Percentiles rank a stretch among this genome's conserved stretches.
These are phyloP conservation scores for Halisarca cf. caerulea DNA, from an alignment of 37 sponge, comb jelly and placozoan species.

Conservation along the genomic window DNA sequence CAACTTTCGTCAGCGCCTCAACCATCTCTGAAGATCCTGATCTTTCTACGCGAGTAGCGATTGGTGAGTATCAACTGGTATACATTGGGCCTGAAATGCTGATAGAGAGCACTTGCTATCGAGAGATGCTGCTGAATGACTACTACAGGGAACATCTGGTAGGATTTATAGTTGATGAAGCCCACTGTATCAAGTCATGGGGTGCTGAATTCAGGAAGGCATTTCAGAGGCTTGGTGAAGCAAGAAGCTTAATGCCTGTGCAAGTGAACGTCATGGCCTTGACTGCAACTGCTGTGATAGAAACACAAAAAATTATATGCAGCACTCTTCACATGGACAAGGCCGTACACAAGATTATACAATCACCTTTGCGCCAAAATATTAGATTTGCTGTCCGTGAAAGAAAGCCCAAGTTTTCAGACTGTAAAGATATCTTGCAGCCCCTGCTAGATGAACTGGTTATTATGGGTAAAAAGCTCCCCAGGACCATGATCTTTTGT, in stretches of 20 bases:
- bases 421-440: too few relatives aligned
- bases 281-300: neutral
- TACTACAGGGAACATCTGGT: neutral
- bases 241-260: neutral
- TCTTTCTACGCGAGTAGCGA: neutral
- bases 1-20: neutral
- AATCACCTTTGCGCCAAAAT: too few relatives aligned
- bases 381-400: too few relatives aligned
- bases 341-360: too few relatives aligned
- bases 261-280: neutral
- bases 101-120: neutral
- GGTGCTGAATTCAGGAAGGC: neutral
- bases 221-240: neutral
- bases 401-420: too few relatives aligned
- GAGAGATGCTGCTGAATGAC: neutral
- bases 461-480: too few relatives aligned
- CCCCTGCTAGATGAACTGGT: too few relatives aligned
- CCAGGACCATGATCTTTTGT: too few relatives aligned
- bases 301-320: neutral
- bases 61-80: neutral
- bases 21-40: neutral
- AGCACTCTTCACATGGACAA: neutral
- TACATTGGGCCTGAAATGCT: conserved; percentile 3
- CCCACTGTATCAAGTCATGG: conserved; percentile 1
- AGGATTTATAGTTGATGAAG: neutral